These are phyloP conservation scores for Aythya baeri DNA, from an alignment of 2,113 vertebrate species.

Conservation along the genomic window DNA sequence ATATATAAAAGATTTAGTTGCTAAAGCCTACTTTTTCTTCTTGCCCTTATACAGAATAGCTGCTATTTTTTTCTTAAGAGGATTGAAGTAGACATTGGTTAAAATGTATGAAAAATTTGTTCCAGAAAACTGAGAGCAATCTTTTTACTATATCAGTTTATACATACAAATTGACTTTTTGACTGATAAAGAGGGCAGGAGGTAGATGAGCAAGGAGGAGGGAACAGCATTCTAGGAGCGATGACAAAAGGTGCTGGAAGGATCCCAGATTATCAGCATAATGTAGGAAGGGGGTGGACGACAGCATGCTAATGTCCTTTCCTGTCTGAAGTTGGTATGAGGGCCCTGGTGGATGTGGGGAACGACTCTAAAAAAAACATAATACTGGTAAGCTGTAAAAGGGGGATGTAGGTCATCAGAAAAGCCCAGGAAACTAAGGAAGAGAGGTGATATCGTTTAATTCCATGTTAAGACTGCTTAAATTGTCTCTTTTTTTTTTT, in stretches of 20 bases:
- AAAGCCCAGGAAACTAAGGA: neutral
- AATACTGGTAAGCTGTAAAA: neutral
- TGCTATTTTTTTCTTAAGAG: neutral
- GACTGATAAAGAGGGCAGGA: neutral
- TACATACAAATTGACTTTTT: neutral
- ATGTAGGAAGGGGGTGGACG: neutral
- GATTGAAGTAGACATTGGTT: neutral
- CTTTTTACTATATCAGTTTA: neutral
- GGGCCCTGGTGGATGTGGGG: neutral
- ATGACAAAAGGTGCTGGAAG: constrained; percentile 17
- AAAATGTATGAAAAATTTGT: neutral
- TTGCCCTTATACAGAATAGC: neutral
- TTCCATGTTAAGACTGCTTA: neutral
- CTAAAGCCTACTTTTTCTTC: neutral
- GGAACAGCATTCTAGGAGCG: neutral
- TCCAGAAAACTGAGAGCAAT: neutral
- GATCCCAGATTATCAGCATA: neutral
- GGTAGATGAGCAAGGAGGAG: neutral
- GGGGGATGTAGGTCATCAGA: neutral
- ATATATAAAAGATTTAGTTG: neutral
- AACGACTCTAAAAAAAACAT: neutral
- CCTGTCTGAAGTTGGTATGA: neutral
- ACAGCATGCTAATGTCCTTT: neutral
- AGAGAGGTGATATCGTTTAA: neutral
- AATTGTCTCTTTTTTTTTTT: neutral